Evolutionary conservation across 2,888 invertebrate genomes (phyloP).

Genomic region (Smittia sp.): DNA sequence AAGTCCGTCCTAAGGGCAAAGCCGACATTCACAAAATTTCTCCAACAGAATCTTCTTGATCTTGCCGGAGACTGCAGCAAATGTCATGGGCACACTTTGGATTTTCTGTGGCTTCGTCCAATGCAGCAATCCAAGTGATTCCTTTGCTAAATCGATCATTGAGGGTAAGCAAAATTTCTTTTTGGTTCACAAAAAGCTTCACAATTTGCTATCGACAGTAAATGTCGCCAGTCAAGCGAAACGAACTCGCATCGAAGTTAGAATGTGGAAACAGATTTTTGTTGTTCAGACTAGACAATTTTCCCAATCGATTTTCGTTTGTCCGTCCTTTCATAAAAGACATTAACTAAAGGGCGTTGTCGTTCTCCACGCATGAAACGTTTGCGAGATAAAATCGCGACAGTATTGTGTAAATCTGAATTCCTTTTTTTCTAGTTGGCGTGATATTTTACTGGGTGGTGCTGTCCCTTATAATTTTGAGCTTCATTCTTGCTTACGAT

Average conservation of each 20-base stretch:
- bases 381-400: too few relatives aligned
- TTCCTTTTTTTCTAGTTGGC: slow-evolving; percentile 58
- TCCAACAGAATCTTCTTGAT: slow-evolving; percentile 67
- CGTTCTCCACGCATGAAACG: too few relatives aligned
- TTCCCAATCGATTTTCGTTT: too few relatives aligned
- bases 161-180: slow-evolving; percentile 66
- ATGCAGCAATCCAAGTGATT: slow-evolving; percentile 62
- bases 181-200: too few relatives aligned
- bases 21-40: not conserved
- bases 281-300: too few relatives aligned
- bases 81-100: slow-evolving; percentile 80
- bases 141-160: slow-evolving; percentile 68
- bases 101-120: slow-evolving; percentile 68
- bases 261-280: too few relatives aligned
- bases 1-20: slow-evolving; percentile 47
- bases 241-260: too few relatives aligned
- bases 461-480: slow-evolving; percentile 69
- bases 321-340: too few relatives aligned
- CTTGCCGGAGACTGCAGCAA: slow-evolving; percentile 74
- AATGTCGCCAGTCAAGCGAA: too few relatives aligned
- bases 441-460: slow-evolving; percentile 81
- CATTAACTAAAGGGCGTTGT: too few relatives aligned
- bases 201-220: too few relatives aligned
- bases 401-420: too few relatives aligned
- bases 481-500: slow-evolving; percentile 76